A percentile compares a stretch with the other conserved stretches of the same genome.
Conservation (phyloP, 2,113 vertebrate species). For the Chlorocebus sabaeus region DNA sequence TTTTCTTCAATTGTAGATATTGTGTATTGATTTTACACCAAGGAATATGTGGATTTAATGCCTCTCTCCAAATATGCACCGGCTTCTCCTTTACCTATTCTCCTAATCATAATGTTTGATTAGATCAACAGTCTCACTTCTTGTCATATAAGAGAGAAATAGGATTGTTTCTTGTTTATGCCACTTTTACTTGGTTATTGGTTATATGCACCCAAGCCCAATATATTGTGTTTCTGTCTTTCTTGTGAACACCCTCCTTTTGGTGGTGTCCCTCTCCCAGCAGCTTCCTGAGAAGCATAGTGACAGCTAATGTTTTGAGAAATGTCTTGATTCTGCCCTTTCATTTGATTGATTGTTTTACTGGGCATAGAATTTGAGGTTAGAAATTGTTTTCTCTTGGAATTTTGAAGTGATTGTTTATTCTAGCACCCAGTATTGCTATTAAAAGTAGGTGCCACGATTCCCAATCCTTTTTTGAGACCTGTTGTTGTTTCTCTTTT, state of each 20-base stretch:
- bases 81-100: not conserved
- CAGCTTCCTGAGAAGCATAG: not conserved
- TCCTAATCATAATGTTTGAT: not conserved
- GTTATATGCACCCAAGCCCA: not conserved
- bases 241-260: not conserved
- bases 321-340: not conserved
- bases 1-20: not conserved
- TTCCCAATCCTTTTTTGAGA: not conserved
- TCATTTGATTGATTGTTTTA: not conserved
- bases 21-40: not conserved
- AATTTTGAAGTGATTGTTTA: not conserved
- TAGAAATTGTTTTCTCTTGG: not conserved
- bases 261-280: not conserved
- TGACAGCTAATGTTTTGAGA: conserved; percentile 19
- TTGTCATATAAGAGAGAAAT: not conserved
- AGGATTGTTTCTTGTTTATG: not conserved
- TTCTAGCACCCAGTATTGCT: not conserved
- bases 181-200: not conserved
- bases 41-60: not conserved
- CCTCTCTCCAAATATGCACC: not conserved
- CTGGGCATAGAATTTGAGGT: not conserved
- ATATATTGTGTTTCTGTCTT: not conserved
- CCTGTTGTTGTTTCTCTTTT: not conserved
- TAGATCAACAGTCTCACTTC: not conserved
- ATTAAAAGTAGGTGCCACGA: not conserved